Conservation (phyloP, 2,888 invertebrate species). For the Sclerodermus sp. region DNA sequence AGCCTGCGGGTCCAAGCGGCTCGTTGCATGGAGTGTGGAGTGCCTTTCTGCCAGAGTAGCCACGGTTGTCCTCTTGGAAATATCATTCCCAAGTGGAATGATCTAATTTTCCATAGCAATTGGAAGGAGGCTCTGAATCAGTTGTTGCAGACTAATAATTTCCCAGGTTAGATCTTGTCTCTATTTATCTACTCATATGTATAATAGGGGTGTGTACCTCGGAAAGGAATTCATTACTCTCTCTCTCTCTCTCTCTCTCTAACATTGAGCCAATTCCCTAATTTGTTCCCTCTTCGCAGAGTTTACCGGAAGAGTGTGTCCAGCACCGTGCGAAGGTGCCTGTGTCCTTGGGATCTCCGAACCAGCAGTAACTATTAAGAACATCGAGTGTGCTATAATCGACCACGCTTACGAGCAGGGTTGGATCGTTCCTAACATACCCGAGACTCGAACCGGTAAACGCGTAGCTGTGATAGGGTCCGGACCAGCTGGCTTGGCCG, state of each 20-base stretch:
- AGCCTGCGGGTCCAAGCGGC: conserved; percentile 91
- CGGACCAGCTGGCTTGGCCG: conserved; percentile 92
- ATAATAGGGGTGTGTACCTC: no score
- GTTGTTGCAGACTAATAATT: conserved; percentile 96
- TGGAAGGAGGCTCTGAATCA: conserved; percentile 94
- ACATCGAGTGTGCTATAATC: conserved; percentile 98
- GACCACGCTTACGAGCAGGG: conserved; percentile 97
- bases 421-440: conserved; percentile 86
- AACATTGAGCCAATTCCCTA: no score
- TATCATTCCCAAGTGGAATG: conserved; percentile 99
- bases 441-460: conserved; percentile 74
- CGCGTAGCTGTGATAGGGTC: conserved; percentile 90
- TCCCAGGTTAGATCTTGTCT: conserved; percentile 71
- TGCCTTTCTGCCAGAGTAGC: conserved; percentile 94
- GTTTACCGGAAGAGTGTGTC: conserved; percentile 91
- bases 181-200: neutral
- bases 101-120: conserved; percentile 89
- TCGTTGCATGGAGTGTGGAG: conserved; percentile 98
- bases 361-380: conserved; percentile 97
- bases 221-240: neutral
- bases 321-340: conserved; percentile 98
- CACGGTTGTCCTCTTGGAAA: conserved; percentile 98
- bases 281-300: no score
- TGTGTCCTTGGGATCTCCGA: conserved; percentile 96
- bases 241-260: no score